A percentile compares a stretch with the other conserved stretches of the same genome.
These are phyloP conservation scores for Psophia crepitans DNA, from an alignment of 2,113 vertebrate species.

Conservation along the genomic window DNA sequence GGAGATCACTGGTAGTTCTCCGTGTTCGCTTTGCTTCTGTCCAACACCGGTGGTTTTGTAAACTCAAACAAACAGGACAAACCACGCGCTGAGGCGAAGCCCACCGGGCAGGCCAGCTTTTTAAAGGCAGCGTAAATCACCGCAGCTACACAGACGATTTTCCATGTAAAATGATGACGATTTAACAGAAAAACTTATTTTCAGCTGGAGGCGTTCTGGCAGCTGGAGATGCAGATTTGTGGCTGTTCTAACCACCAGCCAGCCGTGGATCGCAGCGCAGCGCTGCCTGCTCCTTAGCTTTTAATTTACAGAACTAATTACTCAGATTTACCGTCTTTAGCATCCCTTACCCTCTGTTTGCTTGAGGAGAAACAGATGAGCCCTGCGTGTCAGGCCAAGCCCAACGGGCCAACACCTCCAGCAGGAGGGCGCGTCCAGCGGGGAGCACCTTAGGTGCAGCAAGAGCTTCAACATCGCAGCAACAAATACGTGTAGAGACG, in stretches of 20 bases:
- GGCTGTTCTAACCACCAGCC: background rate
- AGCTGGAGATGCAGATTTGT: conserved; percentile 15
- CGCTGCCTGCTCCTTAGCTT: background rate
- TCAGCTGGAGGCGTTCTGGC: background rate
- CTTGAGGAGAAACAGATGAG: conserved; percentile 16
- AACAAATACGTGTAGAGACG: rapidly evolving
- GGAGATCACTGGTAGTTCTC: background rate
- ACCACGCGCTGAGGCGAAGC: background rate
- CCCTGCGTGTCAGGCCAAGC: background rate
- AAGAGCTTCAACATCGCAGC: background rate
- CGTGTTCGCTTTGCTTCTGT: background rate
- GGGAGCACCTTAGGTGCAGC: background rate
- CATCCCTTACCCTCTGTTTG: background rate
- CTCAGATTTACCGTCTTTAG: conserved; percentile 34
- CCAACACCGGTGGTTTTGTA: background rate
- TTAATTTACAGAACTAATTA: conserved; percentile 55
- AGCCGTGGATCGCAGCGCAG: background rate
- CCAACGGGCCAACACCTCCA: background rate
- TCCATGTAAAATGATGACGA: background rate
- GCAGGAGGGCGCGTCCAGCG: background rate
- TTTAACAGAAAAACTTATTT: background rate
- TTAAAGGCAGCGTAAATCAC: background rate
- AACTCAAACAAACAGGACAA: background rate
- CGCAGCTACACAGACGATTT: background rate
- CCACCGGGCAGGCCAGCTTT: background rate